A percentile compares a stretch with the other conserved stretches of the same genome.
phyloP scores from a whole-genome alignment of 2,797 vertebrate species.

The Cottoperca gobio region DNA sequence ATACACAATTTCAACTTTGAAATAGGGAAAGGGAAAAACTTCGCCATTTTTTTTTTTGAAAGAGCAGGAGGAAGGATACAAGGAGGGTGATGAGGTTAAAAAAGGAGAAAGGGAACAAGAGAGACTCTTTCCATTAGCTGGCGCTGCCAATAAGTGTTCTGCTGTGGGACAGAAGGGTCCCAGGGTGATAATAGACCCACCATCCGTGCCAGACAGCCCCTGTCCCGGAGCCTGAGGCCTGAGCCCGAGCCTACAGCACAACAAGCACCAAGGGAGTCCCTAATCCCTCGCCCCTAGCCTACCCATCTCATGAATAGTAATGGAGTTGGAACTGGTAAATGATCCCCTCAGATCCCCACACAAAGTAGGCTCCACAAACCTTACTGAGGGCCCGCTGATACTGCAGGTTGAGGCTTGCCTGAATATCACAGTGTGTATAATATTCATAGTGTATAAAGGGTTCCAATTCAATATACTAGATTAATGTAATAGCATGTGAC shows the following conservation, averaged over 20 bases:
- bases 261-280: constrained; percentile 86
- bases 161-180: constrained; percentile 80
- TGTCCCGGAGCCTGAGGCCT: constrained; percentile 75
- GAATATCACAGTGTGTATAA: constrained; percentile 76
- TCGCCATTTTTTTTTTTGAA: constrained; percentile 58
- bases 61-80: constrained; percentile 56
- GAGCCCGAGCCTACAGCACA: constrained; percentile 83
- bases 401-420: constrained; percentile 67
- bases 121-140: constrained; percentile 80
- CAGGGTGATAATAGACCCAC: constrained; percentile 83
- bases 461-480: constrained; percentile 78
- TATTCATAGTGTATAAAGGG: constrained; percentile 77
- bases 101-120: constrained; percentile 74
- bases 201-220: constrained; percentile 81
- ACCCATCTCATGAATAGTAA: constrained; percentile 89
- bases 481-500: constrained; percentile 80
- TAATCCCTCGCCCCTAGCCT: constrained; percentile 85
- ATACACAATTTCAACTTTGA: constrained; percentile 71
- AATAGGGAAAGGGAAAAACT: constrained; percentile 68
- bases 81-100: constrained; percentile 70
- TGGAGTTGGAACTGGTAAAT: constrained; percentile 82
- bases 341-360: constrained; percentile 81
- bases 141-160: constrained; percentile 75
- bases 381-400: constrained; percentile 71
- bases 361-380: constrained; percentile 76